Conservation (phyloP, 1,140 invertebrate genomes). For the Octopus sinensis region DNA sequence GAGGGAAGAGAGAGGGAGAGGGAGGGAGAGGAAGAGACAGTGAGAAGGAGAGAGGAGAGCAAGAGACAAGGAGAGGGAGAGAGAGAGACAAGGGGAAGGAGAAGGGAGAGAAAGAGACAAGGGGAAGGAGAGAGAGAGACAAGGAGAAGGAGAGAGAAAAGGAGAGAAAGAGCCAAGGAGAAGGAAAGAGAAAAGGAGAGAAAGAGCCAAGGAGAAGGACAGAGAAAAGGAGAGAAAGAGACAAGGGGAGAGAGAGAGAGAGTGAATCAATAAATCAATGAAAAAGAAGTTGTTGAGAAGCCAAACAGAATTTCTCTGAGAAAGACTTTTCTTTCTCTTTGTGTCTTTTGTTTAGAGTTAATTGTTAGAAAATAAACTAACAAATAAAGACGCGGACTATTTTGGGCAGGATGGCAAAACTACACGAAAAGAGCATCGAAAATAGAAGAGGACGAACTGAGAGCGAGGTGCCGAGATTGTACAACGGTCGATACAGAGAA, state of each 20-base stretch:
- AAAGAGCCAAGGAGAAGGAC: not conserved
- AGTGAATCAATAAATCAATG: not conserved
- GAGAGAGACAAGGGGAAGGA: not conserved
- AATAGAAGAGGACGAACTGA: too few species aligned
- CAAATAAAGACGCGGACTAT: too few species aligned
- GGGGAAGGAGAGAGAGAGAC: not conserved
- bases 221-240: not conserved
- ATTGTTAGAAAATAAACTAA: too few species aligned
- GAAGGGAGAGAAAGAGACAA: not conserved
- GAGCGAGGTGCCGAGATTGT: too few species aligned
- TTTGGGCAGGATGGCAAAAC: too few species aligned
- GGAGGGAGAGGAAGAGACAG: not conserved
- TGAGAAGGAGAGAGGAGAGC: not conserved
- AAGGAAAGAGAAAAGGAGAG: not conserved
- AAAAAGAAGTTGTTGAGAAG: too few species aligned
- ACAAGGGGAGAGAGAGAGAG: not conserved
- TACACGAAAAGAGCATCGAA: too few species aligned
- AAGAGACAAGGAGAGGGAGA: not conserved
- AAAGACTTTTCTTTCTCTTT: too few species aligned
- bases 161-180: not conserved
- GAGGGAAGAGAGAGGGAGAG: not conserved
- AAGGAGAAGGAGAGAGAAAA: not conserved
- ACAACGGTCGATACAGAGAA: too few species aligned
- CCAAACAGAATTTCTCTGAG: too few species aligned
- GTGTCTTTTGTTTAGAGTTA: too few species aligned